Percentiles rank a stretch among this genome's conserved stretches.
These are phyloP conservation scores for Sus cebifrons DNA, from an alignment of 2,797 vertebrate species.

Conservation along the genomic window DNA sequence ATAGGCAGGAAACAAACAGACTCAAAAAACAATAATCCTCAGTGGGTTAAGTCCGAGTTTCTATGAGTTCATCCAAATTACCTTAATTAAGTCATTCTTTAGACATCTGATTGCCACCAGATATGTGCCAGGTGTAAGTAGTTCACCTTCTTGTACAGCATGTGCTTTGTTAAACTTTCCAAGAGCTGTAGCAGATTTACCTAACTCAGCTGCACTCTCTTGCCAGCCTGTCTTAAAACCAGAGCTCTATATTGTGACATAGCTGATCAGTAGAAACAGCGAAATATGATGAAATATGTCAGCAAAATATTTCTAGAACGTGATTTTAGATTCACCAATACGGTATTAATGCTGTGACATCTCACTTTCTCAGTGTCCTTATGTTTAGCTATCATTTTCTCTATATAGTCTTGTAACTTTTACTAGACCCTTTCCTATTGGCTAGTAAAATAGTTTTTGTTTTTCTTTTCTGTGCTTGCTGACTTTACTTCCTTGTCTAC, in stretches of 20 bases:
- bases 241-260: neutral
- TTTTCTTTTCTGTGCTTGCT: slow-evolving; percentile 46
- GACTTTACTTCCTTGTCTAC: slow-evolving; percentile 20
- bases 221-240: slow-evolving; percentile 13
- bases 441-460: slow-evolving; percentile 1
- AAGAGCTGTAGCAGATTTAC: neutral
- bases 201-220: slow-evolving; percentile 43
- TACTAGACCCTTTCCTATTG: slow-evolving; percentile 4
- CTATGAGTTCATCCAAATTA: neutral
- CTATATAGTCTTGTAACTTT: slow-evolving; percentile 20
- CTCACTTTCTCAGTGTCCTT: neutral
- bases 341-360: slow-evolving; percentile 27
- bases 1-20: neutral
- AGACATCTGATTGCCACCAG: slow-evolving; percentile 54
- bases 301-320: slow-evolving; percentile 54
- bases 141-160: slow-evolving; percentile 7
- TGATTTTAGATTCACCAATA: slow-evolving; percentile 29
- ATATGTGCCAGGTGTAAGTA: slow-evolving; percentile 44
- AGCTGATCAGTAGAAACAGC: slow-evolving; percentile 33
- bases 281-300: neutral
- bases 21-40: slow-evolving; percentile 31
- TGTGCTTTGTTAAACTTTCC: slow-evolving; percentile 61
- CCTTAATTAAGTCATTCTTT: slow-evolving; percentile 48
- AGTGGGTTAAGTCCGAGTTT: slow-evolving; percentile 57
- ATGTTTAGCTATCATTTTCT: slow-evolving; percentile 11